These are phyloP conservation scores for Brachyrhaphis roseni DNA, from an alignment of 2,797 vertebrate species.

Conservation along the genomic window DNA sequence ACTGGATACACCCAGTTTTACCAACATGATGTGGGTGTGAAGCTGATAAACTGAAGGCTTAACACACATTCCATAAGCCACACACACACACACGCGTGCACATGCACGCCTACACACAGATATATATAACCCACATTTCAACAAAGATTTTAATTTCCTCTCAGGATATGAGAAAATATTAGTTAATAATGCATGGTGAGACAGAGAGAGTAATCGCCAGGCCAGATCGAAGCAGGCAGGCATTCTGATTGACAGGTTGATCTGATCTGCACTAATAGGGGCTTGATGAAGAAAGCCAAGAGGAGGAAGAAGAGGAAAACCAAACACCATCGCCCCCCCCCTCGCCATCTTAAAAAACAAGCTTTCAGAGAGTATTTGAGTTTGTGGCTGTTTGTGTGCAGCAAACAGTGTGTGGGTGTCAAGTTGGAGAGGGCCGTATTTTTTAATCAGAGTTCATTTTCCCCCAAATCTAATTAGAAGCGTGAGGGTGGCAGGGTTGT, in stretches of 20 bases:
- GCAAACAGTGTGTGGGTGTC: constrained; percentile 24
- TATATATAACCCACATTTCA: constrained; percentile 15
- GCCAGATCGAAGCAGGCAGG: constrained; percentile 46
- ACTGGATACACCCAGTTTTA: not conserved
- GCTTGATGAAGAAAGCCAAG: constrained; percentile 61
- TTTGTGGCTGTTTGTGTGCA: constrained; percentile 8
- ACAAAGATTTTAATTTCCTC: constrained; percentile 77
- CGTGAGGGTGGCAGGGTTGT: constrained; percentile 51
- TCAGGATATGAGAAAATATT: constrained; percentile 78
- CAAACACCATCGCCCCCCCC: constrained; percentile 22
- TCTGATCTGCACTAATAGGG: constrained; percentile 68
- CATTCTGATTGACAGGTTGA: constrained; percentile 67
- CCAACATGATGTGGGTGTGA: not conserved
- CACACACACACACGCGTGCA: constrained; percentile 30
- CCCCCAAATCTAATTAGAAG: constrained; percentile 80
- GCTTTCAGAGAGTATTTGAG: constrained; percentile 22
- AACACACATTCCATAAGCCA: constrained; percentile 36
- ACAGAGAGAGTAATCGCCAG: constrained; percentile 45
- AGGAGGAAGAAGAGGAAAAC: constrained; percentile 8
- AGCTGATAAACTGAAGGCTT: constrained; percentile 32
- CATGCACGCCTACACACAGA: constrained; percentile 14
- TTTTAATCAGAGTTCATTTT: constrained; percentile 81
- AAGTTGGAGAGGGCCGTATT: constrained; percentile 57
- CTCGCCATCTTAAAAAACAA: constrained; percentile 37
- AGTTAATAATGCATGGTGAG: constrained; percentile 75